Percentiles rank a stretch among this genome's conserved stretches.
Evolutionary conservation across 2,113 vertebrate species (phyloP).

Genomic region (Centropus unirufus): DNA sequence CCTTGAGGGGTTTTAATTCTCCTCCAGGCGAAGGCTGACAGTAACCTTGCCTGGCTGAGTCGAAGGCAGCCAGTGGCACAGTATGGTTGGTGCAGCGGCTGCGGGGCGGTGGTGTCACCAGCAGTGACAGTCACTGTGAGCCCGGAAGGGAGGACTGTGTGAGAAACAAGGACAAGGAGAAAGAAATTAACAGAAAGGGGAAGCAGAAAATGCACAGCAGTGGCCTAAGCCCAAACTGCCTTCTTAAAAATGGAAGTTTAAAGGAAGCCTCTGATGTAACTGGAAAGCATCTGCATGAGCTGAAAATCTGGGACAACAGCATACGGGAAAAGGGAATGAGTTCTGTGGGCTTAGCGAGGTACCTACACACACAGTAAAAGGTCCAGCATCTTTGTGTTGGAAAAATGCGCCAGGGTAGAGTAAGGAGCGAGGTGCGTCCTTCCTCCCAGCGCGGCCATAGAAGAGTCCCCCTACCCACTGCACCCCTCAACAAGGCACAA

Average conservation of each 20-base stretch:
- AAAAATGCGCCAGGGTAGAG: not conserved
- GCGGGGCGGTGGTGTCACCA: not conserved
- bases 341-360: not conserved
- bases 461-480: not conserved
- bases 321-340: not conserved
- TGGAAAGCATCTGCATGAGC: not conserved
- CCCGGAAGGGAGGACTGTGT: slow-evolving; percentile 5
- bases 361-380: not conserved
- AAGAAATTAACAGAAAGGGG: not conserved
- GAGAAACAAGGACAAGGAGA: slow-evolving; percentile 4
- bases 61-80: slow-evolving; percentile 21
- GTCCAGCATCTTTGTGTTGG: not conserved
- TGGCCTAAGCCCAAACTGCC: not conserved
- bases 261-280: not conserved
- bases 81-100: not conserved
- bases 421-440: not conserved
- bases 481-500: not conserved
- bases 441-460: not conserved
- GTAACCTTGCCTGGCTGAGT: slow-evolving; percentile 11
- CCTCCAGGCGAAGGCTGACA: not conserved
- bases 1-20: slow-evolving; percentile 32
- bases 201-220: slow-evolving; percentile 5
- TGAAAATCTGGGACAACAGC: not conserved
- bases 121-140: not conserved
- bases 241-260: not conserved